Evolutionary conservation across 1,140 invertebrate species (phyloP).

Genomic region (Procambarus virginalis): DNA sequence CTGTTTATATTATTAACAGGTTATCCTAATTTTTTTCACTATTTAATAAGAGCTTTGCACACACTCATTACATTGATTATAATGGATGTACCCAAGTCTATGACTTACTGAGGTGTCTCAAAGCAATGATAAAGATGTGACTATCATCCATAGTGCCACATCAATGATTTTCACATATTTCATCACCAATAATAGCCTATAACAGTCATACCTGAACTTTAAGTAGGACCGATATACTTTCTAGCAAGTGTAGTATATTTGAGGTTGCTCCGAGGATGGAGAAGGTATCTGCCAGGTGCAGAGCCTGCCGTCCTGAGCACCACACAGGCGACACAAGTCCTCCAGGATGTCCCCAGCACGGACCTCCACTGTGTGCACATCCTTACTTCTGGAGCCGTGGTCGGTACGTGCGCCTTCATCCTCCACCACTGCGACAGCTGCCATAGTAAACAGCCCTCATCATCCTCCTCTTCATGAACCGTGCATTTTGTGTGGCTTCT

Average conservation of each 20-base stretch:
- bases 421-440: neutral
- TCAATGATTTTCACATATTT: too few species aligned
- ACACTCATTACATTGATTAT: too few species aligned
- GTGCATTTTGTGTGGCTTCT: too few species aligned
- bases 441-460: neutral
- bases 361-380: neutral
- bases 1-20: too few species aligned
- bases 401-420: neutral
- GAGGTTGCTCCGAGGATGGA: constrained; percentile 25
- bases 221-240: constrained; percentile 37
- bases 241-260: constrained; percentile 29
- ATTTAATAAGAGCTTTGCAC: too few species aligned
- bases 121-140: too few species aligned
- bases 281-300: constrained; percentile 35
- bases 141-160: too few species aligned
- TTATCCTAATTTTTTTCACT: too few species aligned
- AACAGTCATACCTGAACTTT: constrained; percentile 43
- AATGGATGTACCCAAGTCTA: too few species aligned
- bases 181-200: neutral
- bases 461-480: too few species aligned
- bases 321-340: constrained; percentile 33
- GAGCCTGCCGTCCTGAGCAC: constrained; percentile 29
- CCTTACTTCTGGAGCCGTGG: neutral
- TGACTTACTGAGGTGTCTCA: too few species aligned
- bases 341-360: neutral